A percentile compares a stretch with the other conserved stretches of the same genome.
Evolutionary conservation across 2,888 invertebrate genomes (phyloP).

Genomic region (Axea sp.): DNA sequence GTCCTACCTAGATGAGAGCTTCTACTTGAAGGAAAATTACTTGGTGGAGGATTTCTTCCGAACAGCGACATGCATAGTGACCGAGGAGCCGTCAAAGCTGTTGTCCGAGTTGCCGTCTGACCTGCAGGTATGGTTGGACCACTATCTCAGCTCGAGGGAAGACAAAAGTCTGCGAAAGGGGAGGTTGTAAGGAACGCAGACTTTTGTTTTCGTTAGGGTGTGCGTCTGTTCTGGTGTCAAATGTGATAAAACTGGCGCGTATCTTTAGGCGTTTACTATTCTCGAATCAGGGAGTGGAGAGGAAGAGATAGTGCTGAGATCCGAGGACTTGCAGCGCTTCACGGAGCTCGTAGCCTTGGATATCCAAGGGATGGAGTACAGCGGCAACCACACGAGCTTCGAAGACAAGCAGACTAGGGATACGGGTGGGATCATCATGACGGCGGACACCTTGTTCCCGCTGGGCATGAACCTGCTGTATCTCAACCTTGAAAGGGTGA

Average conservation of each 20-base stretch:
- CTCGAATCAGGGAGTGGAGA: conserved; percentile 72
- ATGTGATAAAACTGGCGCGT: neutral
- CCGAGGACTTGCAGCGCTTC: conserved; percentile 80
- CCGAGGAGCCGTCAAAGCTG: conserved; percentile 68
- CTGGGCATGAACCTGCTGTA: conserved; percentile 70
- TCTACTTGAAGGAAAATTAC: conserved; percentile 59
- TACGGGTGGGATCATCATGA: conserved; percentile 68
- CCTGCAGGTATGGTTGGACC: conserved; percentile 68
- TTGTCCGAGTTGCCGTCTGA: conserved; percentile 69
- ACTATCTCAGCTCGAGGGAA: no score
- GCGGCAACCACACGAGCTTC: conserved; percentile 52
- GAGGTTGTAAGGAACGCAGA: no score
- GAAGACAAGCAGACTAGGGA: conserved; percentile 35
- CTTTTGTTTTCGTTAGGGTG: no score
- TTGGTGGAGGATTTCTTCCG: conserved; percentile 69
- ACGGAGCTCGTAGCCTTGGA: conserved; percentile 82
- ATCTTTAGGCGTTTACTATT: conserved; percentile 70
- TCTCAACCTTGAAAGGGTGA: conserved; percentile 72
- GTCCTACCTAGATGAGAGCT: conserved; percentile 46
- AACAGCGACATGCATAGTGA: conserved; percentile 72
- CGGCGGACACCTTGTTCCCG: conserved; percentile 71
- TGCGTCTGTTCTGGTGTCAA: no score
- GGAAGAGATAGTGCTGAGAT: conserved; percentile 71
- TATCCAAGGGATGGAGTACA: conserved; percentile 80
- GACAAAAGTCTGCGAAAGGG: no score